Base-by-base conservation (phyloP, 1,140 invertebrate genomes). In the Drosophila sechellia region DNA sequence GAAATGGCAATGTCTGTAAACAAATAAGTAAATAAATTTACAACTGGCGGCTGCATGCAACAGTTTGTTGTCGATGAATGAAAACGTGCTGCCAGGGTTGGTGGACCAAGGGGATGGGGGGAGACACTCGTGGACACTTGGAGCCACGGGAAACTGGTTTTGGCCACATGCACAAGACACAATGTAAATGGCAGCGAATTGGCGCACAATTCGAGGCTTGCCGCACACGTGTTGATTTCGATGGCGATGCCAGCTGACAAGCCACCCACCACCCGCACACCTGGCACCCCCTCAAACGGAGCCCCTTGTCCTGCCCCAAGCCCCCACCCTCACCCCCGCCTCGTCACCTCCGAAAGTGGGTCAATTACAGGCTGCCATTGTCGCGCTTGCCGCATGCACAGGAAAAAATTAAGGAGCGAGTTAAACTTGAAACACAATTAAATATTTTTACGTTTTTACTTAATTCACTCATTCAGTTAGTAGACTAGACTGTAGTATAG, bases 351-450 rank as follows among this genome's bases (percentile, higher is more conserved):
- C 17, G 57, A 57, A 86, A 86, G 75, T 86, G 83, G 81, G 81
- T 86, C 81, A 86, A 86, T 87, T 86, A 83, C 81, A 86, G 79
- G 78, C 83, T 87, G 64, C 79, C 75, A 81, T 86, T 86, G 81
- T 86, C 79, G 81, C 79, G 54, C 40, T 56, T 46, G 52, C 39
- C n/a, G 35, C 8, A 35, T 48, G 12, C 52, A 70, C 65, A 35
- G 5, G 20, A 34, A 50, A 20, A 50, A 61, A 40, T 1, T 20
- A 8, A 6, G 2, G 2, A 39, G 8, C 17, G n/a, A 6, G 31
- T 20, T 8, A 12, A 12, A 17, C 31, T 31, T 8, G 6, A 31
- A 31, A 2, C 31, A 31, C 31, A 8, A 1, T 10, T 0, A 31
- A 31, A 31, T 31, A 31, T 31, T 31, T 31, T 0, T 1, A 10